Percentiles rank a stretch among this genome's conserved stretches.
phyloP scores from a whole-genome alignment of 2,888 invertebrate genomes.

The Brachyptera putata region DNA sequence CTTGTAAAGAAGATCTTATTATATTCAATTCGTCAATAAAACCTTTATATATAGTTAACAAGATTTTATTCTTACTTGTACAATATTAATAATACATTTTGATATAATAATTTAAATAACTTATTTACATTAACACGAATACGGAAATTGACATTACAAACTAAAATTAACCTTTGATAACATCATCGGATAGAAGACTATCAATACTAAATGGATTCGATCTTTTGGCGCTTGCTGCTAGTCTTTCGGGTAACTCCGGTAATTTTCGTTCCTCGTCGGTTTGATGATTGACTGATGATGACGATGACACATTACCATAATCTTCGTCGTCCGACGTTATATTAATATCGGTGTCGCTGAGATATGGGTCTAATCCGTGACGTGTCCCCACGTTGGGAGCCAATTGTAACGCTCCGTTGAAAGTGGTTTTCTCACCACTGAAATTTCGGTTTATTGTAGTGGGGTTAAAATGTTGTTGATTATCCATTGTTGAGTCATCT shows the following conservation, averaged over 20 bases:
- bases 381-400: neutral
- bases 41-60: too few species aligned
- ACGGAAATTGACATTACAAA: neutral
- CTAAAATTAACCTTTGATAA: neutral
- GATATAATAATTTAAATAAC: too few species aligned
- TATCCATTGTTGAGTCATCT: slow-evolving; percentile 20
- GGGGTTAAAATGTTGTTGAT: neutral
- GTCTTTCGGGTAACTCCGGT: neutral
- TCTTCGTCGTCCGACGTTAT: slow-evolving; percentile 11
- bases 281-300: slow-evolving; percentile 5
- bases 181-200: slow-evolving; percentile 32
- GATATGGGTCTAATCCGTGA: neutral
- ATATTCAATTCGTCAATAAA: too few species aligned
- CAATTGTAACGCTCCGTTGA: neutral
- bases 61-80: too few species aligned
- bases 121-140: slow-evolving; percentile 7
- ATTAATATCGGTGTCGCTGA: slow-evolving; percentile 8
- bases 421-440: neutral
- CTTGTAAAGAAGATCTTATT: too few species aligned
- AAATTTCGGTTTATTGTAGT: neutral
- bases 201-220: slow-evolving; percentile 38
- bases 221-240: neutral
- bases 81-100: too few species aligned
- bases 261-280: neutral
- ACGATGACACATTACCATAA: slow-evolving; percentile 8